phyloP scores from a whole-genome alignment of 2,797 vertebrate genomes.

The Bucorvus abyssinicus region DNA sequence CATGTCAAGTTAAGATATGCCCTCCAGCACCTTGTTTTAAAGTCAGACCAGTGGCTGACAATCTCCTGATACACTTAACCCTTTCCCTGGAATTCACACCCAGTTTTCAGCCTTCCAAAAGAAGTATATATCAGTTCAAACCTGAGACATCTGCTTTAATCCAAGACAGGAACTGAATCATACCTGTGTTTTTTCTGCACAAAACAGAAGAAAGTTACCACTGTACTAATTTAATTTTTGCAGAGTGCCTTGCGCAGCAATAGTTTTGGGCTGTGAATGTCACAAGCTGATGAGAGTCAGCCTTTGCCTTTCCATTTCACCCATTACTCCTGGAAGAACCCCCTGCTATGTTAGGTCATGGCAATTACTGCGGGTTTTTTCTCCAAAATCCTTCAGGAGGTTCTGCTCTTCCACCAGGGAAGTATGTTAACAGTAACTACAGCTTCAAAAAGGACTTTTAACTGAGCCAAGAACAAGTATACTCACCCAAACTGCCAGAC shows the following conservation, averaged over 20 bases:
- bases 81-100: conserved; percentile 44
- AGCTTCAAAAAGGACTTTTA: background rate
- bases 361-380: background rate
- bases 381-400: background rate
- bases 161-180: background rate
- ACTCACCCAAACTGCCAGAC: background rate
- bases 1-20: conserved; percentile 73
- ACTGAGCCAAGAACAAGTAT: background rate
- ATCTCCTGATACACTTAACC: conserved; percentile 67
- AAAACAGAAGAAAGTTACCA: background rate
- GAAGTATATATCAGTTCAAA: background rate
- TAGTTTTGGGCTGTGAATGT: background rate
- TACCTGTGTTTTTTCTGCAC: background rate
- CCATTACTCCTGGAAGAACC: background rate
- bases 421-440: background rate
- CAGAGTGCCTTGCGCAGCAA: background rate
- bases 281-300: background rate
- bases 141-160: background rate
- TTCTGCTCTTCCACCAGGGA: background rate
- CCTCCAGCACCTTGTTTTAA: conserved; percentile 73
- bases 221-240: background rate
- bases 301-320: background rate
- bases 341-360: background rate
- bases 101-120: background rate
- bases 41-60: conserved; percentile 64